These are phyloP conservation scores for Macquaria australasica DNA, from an alignment of 2,113 vertebrate genomes.

Conservation along the genomic window DNA sequence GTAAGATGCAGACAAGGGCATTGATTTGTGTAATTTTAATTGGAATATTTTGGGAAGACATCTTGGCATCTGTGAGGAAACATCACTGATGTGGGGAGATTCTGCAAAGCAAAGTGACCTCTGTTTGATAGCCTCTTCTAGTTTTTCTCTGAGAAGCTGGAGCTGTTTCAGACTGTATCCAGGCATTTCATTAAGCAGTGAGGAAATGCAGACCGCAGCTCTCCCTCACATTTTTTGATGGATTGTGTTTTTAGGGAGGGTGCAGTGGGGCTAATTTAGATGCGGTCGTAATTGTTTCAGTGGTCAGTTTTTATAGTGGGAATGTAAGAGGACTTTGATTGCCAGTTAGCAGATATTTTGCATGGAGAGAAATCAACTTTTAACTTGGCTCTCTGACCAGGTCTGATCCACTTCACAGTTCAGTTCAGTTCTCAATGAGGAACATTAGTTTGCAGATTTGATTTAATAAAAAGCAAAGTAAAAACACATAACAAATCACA, in stretches of 20 bases:
- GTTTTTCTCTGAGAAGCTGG: slow-evolving; percentile 16
- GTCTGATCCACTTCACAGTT: slow-evolving; percentile 36
- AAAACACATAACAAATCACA: slow-evolving; percentile 28
- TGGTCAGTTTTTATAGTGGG: slow-evolving; percentile 67
- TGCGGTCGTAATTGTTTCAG: slow-evolving; percentile 63
- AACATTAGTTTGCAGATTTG: slow-evolving; percentile 11
- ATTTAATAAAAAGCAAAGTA: slow-evolving; percentile 32
- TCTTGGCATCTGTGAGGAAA: slow-evolving; percentile 22
- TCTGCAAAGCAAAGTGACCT: slow-evolving; percentile 47
- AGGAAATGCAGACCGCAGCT: slow-evolving; percentile 64
- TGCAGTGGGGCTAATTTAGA: slow-evolving; percentile 59
- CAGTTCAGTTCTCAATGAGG: slow-evolving; percentile 18
- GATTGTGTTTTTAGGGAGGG: slow-evolving; percentile 59
- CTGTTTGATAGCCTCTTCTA: slow-evolving; percentile 31
- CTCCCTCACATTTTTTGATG: slow-evolving; percentile 53
- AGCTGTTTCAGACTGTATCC: slow-evolving; percentile 42
- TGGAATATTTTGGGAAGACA: slow-evolving; percentile 38
- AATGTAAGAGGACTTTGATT: slow-evolving; percentile 52
- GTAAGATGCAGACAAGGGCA: neutral
- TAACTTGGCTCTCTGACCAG: slow-evolving; percentile 34
- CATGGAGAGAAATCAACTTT: slow-evolving; percentile 52
- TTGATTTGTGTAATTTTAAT: slow-evolving; percentile 59
- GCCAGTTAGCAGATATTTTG: slow-evolving; percentile 51
- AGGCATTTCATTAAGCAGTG: slow-evolving; percentile 65
- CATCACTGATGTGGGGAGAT: slow-evolving; percentile 17